Evolutionary conservation across 2,888 invertebrate genomes (phyloP).

Genomic region (Oligia latruncula): DNA sequence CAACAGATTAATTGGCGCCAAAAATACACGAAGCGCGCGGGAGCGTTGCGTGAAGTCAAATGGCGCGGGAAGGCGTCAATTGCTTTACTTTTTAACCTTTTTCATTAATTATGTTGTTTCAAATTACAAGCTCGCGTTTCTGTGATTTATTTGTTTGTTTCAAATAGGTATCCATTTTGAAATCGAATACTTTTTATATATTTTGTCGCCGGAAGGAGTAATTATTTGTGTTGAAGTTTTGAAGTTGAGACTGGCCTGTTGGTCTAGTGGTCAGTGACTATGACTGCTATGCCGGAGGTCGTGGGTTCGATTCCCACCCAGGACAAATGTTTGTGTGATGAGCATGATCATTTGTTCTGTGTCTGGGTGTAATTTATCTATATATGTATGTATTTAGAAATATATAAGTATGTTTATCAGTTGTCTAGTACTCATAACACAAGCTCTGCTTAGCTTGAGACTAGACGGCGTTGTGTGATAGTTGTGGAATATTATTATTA

Average conservation of each 20-base stretch:
- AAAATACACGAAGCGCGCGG: conserved; percentile 76
- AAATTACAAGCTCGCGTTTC: conserved; percentile 73
- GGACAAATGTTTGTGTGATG: too few relatives aligned
- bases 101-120: conserved; percentile 72
- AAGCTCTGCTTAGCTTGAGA: too few relatives aligned
- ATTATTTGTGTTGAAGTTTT: conserved; percentile 38
- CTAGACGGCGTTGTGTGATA: too few relatives aligned
- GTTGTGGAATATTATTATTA: too few relatives aligned
- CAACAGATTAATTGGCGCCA: conserved; percentile 80
- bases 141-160: conserved; percentile 74
- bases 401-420: too few relatives aligned
- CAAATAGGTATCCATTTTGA: conserved; percentile 58
- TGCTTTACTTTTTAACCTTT: conserved; percentile 72
- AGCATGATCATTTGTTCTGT: too few relatives aligned
- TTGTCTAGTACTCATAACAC: too few relatives aligned
- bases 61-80: conserved; percentile 84
- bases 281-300: too few relatives aligned
- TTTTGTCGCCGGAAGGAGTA: conserved; percentile 56
- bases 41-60: conserved; percentile 80
- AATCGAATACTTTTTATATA: conserved; percentile 54
- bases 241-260: neutral
- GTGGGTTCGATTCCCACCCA: too few relatives aligned
- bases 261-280: too few relatives aligned
- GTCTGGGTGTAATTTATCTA: too few relatives aligned
- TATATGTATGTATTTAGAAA: too few relatives aligned